phyloP scores from a whole-genome alignment of 2,888 invertebrate genomes.

The Meghimatium bilineatum region DNA sequence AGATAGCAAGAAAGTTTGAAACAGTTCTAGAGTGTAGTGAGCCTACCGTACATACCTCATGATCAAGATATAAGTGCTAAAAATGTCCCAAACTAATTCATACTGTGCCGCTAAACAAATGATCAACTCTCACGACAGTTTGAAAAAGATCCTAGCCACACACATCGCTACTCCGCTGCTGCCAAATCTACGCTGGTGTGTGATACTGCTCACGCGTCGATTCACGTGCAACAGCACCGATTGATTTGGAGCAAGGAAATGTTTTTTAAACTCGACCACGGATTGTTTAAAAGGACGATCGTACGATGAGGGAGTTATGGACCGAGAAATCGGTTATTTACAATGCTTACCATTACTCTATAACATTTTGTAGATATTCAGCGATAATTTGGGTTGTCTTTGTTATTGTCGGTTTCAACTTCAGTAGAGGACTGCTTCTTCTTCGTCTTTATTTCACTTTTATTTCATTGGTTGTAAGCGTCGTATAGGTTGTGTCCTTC shows the following conservation, averaged over 20 bases:
- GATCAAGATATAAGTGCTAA: background rate
- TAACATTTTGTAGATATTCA: no score
- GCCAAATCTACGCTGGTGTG: background rate
- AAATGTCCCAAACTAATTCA: background rate
- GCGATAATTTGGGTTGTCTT: no score
- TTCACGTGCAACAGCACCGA: background rate
- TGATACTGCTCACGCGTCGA: slow-evolving; percentile 2
- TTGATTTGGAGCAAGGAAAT: background rate
- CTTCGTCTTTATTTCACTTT: no score
- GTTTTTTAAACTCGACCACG: no score
- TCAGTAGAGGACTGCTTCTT: no score
- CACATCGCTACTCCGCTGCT: background rate
- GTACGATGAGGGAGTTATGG: background rate
- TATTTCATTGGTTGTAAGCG: no score
- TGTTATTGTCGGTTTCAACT: no score
- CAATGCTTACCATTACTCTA: no score
- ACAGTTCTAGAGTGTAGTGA: no score
- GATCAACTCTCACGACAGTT: background rate
- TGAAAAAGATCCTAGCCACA: background rate
- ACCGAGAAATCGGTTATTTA: background rate
- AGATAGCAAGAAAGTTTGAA: no score
- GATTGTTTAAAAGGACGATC: background rate
- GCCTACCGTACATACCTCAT: background rate
- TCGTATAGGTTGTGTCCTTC: no score
- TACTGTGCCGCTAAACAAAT: background rate